Evolutionary conservation across 2,888 invertebrate genomes (phyloP).

Genomic region (Machimus rusticus): DNA sequence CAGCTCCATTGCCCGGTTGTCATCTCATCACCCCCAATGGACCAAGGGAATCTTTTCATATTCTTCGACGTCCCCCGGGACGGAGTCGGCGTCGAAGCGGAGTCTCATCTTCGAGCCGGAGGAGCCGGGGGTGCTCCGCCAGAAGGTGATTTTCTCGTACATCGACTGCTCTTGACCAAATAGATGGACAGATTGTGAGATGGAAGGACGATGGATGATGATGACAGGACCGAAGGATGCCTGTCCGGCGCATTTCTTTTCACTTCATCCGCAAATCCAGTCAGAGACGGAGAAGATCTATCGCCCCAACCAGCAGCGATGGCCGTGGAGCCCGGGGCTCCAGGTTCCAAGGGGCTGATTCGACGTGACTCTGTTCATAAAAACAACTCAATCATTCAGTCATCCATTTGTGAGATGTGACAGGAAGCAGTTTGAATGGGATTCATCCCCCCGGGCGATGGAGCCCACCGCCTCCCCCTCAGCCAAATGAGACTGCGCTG

Average conservation of each 20-base stretch:
- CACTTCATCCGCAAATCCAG: conserved; percentile 18
- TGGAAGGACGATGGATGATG: conserved; percentile 18
- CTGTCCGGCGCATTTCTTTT: conserved; percentile 11
- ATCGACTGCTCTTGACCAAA: conserved; percentile 17
- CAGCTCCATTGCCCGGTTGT: conserved; percentile 21
- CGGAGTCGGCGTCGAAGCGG: background rate
- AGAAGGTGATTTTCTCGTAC: conserved; percentile 26
- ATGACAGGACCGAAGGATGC: conserved; percentile 15
- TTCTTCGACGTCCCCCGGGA: background rate
- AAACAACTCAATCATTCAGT: conserved; percentile 20
- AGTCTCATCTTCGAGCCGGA: background rate
- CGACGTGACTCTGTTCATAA: conserved; percentile 5
- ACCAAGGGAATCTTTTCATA: conserved; percentile 7
- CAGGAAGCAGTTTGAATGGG: background rate
- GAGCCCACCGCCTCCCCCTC: background rate
- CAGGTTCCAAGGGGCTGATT: background rate
- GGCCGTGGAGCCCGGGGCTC: no score
- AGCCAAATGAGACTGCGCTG: background rate
- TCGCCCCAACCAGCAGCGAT: background rate
- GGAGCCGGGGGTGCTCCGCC: background rate
- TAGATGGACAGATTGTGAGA: background rate
- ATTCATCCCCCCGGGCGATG: background rate
- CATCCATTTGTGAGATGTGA: conserved; percentile 26
- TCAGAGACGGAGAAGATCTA: conserved; percentile 1
- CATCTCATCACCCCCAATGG: background rate